These are phyloP conservation scores for Perca fluviatilis DNA, from an alignment of 2,113 vertebrate genomes.

Conservation along the genomic window DNA sequence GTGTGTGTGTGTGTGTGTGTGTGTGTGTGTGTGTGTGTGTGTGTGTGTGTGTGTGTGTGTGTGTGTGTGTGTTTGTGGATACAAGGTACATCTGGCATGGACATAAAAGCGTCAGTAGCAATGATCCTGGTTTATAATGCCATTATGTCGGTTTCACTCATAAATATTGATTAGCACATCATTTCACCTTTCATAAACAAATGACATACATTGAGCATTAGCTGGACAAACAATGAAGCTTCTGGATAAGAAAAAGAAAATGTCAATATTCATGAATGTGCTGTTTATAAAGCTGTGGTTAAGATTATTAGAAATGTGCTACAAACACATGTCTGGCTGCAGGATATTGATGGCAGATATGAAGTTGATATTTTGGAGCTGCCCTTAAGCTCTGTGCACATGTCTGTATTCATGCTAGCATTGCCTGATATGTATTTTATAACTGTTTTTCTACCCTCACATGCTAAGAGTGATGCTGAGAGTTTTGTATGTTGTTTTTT, in stretches of 20 bases:
- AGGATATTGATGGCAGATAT: background rate
- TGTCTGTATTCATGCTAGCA: background rate
- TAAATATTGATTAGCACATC: slow-evolving; percentile 46
- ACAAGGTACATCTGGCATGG: slow-evolving; percentile 45
- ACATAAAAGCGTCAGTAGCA: slow-evolving; percentile 53
- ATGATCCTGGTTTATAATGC: slow-evolving; percentile 25
- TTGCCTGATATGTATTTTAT: background rate
- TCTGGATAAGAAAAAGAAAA: background rate
- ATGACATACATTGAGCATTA: slow-evolving; percentile 1
- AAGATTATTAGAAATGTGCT: background rate
- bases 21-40: slow-evolving; percentile 2
- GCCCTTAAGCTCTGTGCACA: background rate
- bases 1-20: slow-evolving; percentile 2
- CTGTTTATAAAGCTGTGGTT: background rate
- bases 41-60: background rate
- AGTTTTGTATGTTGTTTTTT: no score
- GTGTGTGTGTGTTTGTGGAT: background rate
- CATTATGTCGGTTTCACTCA: slow-evolving; percentile 12
- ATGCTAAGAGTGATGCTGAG: background rate
- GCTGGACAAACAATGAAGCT: slow-evolving; percentile 12
- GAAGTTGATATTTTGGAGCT: background rate
- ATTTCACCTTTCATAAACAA: slow-evolving; percentile 53
- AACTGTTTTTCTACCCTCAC: background rate
- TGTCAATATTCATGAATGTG: slow-evolving; percentile 41
- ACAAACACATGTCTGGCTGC: background rate